A percentile compares a stretch with the other conserved stretches of the same genome.
phyloP scores from a whole-genome alignment of 1,140 invertebrate species.

The Lethrus apterus region DNA sequence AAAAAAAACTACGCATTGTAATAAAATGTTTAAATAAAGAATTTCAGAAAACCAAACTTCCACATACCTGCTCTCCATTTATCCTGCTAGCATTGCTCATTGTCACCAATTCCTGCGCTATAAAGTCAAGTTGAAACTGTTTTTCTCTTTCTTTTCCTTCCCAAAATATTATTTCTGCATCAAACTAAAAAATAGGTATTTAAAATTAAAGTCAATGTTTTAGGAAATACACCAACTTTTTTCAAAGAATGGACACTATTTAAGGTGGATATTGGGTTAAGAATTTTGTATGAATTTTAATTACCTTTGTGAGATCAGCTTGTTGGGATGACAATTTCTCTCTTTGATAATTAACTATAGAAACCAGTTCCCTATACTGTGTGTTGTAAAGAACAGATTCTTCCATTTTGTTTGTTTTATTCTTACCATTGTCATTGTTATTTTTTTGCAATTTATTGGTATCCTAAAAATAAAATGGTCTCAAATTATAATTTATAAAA shows the following conservation, averaged over 20 bases:
- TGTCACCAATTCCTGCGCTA: conserved; percentile 72
- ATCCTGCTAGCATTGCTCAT: conserved; percentile 66
- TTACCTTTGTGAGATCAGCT: conserved; percentile 78
- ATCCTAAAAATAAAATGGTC: conserved; percentile 17
- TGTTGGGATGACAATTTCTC: conserved; percentile 83
- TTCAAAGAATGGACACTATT: conserved; percentile 11
- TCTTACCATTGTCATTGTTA: conserved; percentile 14
- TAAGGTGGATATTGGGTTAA: neutral
- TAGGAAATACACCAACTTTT: no score
- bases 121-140: conserved; percentile 71
- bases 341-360: conserved; percentile 81
- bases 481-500: neutral
- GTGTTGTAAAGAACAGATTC: conserved; percentile 46
- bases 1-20: conserved; percentile 15
- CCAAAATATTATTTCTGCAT: conserved; percentile 83
- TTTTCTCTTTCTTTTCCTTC: conserved; percentile 81
- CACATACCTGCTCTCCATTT: conserved; percentile 65
- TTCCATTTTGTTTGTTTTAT: conserved; percentile 24
- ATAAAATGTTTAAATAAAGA: conserved; percentile 2
- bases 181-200: conserved; percentile 53
- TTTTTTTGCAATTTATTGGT: conserved; percentile 17
- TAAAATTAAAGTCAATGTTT: neutral
- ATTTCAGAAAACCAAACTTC: neutral
- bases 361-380: conserved; percentile 71
- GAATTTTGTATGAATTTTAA: neutral